Percentiles rank a stretch among this genome's conserved stretches.
These are phyloP conservation scores for Drosophila recens DNA, from an alignment of 2,888 invertebrate species.

Conservation along the genomic window DNA sequence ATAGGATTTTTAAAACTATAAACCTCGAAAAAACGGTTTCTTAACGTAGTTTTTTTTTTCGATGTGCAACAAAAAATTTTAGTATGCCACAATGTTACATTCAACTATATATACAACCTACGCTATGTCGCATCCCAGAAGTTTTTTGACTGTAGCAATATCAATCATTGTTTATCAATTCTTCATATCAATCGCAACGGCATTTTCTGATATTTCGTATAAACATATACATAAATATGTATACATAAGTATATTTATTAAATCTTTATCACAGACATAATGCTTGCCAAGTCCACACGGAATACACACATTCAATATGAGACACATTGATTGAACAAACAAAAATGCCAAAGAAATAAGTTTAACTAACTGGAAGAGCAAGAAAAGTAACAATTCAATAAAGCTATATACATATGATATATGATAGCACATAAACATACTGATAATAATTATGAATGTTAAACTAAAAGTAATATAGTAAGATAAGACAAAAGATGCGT, in stretches of 20 bases:
- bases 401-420: slow-evolving; percentile 24
- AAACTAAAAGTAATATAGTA: slow-evolving; percentile 4
- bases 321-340: slow-evolving; percentile 56
- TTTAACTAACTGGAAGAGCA: slow-evolving; percentile 37
- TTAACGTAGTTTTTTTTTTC: no score
- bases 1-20: no score
- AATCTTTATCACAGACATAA: slow-evolving; percentile 77
- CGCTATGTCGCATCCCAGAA: no score
- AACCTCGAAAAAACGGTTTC: no score
- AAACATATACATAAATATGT: slow-evolving; percentile 25
- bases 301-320: slow-evolving; percentile 57
- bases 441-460: slow-evolving; percentile 5
- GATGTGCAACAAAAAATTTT: no score
- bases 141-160: no score
- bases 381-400: slow-evolving; percentile 36
- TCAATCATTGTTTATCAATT: slow-evolving; percentile 11
- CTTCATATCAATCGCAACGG: slow-evolving; percentile 54
- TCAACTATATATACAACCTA: no score
- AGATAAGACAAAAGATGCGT: slow-evolving; percentile 35
- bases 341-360: slow-evolving; percentile 68
- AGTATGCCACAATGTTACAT: no score
- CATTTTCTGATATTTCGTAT: slow-evolving; percentile 10
- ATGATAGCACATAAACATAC: slow-evolving; percentile 19
- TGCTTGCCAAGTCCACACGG: slow-evolving; percentile 76
- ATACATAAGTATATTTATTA: slow-evolving; percentile 54